A percentile compares a stretch with the other conserved stretches of the same genome.
Evolutionary conservation across 2,797 vertebrate species (phyloP).

Genomic region (Danio jaintianensis): DNA sequence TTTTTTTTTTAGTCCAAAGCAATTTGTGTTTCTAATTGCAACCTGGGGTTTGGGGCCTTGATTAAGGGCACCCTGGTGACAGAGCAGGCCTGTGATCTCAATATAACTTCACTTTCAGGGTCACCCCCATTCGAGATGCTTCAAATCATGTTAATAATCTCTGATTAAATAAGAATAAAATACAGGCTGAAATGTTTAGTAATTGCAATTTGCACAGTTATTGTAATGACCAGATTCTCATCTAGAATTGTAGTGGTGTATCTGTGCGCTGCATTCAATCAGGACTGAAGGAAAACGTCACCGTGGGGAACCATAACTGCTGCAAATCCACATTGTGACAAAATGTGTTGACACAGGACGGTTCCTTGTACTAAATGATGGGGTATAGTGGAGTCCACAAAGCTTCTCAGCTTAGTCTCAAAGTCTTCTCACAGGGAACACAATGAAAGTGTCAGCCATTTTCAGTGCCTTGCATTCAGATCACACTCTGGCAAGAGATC

Average conservation of each 20-base stretch:
- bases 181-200: slow-evolving; percentile 29
- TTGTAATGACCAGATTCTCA: slow-evolving; percentile 40
- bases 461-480: slow-evolving; percentile 34
- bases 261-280: not conserved
- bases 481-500: slow-evolving; percentile 29
- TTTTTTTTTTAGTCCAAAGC: not conserved
- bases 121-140: slow-evolving; percentile 18
- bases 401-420: slow-evolving; percentile 32
- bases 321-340: slow-evolving; percentile 38
- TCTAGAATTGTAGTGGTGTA: not conserved
- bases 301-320: slow-evolving; percentile 15
- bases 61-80: slow-evolving; percentile 38
- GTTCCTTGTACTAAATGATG: slow-evolving; percentile 27
- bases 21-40: slow-evolving; percentile 33
- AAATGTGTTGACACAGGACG: slow-evolving; percentile 27
- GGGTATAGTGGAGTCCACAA: slow-evolving; percentile 32
- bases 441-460: slow-evolving; percentile 31
- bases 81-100: slow-evolving; percentile 33
- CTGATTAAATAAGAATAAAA: slow-evolving; percentile 41
- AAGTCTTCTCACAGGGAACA: slow-evolving; percentile 22
- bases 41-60: slow-evolving; percentile 35
- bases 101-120: slow-evolving; percentile 36
- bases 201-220: slow-evolving; percentile 35
- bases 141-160: slow-evolving; percentile 53
- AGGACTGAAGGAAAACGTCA: not conserved